Percentiles rank a stretch among this genome's conserved stretches.
Conservation (phyloP, 2,797 vertebrate genomes). For the Staurois parvus region DNA sequence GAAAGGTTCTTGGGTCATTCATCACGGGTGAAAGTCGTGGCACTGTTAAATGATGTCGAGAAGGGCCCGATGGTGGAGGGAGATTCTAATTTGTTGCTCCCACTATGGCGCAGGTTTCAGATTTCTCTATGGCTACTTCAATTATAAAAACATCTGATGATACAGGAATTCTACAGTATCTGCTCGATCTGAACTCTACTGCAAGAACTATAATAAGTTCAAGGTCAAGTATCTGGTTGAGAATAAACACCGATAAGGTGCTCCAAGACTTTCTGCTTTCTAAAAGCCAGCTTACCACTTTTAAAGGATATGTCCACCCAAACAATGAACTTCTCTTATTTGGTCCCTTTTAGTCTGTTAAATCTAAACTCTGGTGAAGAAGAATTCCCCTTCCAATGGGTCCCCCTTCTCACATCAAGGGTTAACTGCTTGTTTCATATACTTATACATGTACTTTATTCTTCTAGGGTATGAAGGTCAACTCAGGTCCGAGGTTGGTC, state of each 20-base stretch:
- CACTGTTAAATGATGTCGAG: neutral
- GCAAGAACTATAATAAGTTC: neutral
- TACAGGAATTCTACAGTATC: neutral
- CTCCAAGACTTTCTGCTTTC: neutral
- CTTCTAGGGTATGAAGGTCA: too few species aligned
- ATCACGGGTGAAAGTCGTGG: neutral
- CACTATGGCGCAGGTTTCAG: neutral
- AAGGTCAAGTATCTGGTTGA: too few species aligned
- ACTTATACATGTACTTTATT: too few species aligned
- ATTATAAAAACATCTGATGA: neutral
- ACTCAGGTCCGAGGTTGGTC: too few species aligned
- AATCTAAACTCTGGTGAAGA: too few species aligned
- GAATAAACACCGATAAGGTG: neutral
- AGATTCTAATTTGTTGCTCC: neutral
- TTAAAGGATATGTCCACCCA: too few species aligned
- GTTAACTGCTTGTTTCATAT: too few species aligned
- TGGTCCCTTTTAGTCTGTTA: too few species aligned
- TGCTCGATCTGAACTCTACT: neutral
- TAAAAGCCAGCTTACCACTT: too few species aligned
- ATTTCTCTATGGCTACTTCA: neutral
- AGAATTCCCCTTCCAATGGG: too few species aligned
- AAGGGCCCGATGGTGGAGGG: neutral
- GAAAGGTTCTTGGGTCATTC: neutral
- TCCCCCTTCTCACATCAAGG: too few species aligned
- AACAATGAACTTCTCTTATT: too few species aligned